Conservation (phyloP, 2,797 vertebrate genomes). For the Characodon lateralis region DNA sequence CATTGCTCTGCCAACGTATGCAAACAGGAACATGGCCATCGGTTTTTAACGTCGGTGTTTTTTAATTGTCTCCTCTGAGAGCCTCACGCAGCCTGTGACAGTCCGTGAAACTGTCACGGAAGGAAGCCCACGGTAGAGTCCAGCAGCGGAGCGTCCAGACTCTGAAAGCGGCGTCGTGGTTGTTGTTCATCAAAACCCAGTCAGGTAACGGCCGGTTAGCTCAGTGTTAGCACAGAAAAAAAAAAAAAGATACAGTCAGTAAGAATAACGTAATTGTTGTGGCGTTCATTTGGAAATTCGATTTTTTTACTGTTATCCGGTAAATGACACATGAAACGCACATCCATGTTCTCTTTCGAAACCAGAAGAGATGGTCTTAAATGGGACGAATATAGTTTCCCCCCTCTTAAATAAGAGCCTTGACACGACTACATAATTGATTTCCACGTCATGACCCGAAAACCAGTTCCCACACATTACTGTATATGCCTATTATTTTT, state of each 20-base stretch:
- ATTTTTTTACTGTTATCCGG: neutral
- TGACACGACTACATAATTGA: neutral
- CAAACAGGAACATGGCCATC: constrained; percentile 79
- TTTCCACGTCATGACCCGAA: neutral
- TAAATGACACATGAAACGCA: neutral
- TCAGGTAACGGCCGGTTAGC: constrained; percentile 59
- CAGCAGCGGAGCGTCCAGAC: constrained; percentile 29
- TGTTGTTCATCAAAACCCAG: constrained; percentile 25
- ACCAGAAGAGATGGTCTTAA: neutral
- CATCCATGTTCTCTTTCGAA: neutral
- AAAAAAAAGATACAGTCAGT: constrained; percentile 6
- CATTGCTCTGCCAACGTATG: constrained; percentile 80
- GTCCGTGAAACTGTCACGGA: constrained; percentile 8
- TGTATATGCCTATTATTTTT: neutral
- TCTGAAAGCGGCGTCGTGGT: constrained; percentile 31
- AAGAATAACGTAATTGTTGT: neutral
- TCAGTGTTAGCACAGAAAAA: constrained; percentile 45
- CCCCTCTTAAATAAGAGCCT: neutral
- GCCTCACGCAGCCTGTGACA: constrained; percentile 29
- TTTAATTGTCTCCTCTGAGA: constrained; percentile 10
- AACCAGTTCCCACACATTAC: too few relatives aligned
- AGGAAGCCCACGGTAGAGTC: constrained; percentile 4
- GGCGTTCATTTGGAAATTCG: neutral
- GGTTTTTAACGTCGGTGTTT: constrained; percentile 59
- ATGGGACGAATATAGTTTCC: neutral